Base-by-base conservation (phyloP, 2,113 vertebrate species). In the Chiloscyllium plagiosum region DNA sequence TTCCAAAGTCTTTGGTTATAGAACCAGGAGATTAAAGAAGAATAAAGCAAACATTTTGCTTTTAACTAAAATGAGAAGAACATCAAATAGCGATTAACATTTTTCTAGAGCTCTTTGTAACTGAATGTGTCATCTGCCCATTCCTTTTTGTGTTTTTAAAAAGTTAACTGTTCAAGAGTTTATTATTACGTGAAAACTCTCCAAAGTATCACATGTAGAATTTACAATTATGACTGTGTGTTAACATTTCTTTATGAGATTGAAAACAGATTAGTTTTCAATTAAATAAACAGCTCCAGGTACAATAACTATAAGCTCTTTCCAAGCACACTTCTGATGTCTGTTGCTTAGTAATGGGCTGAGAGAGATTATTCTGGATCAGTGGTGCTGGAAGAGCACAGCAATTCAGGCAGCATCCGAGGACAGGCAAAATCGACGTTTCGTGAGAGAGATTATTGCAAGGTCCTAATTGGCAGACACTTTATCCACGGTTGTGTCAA, bases 41-140 rank as follows among this genome's bases (percentile, higher is more conserved):
- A 90, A 90, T n/a, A 90, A 90, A 90, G 87, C 87, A 90, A 61
- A 26, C 26, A 65, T 61, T 90, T 90, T 90, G 29, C 87, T 90
- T 90, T 90, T 90, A 90, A 90, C 26, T 90, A 52, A 65, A 61
- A 61, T 90, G 52, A n/a, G 52, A 90, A 61, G 87, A 61, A n/a
- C 61, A 90, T 90, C 52, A 90, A 90, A 90, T 61, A 61, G 19
- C 33, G 52, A 52, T 90, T 90, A 90, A 13, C 87, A 90, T 61
- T 83, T 90, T 24, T 33, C 87, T 61, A 5, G 52, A 65, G 87
- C 87, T n/a, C 37, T 37, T 90, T 90, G 33, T 90, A 19, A 83
- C 26, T 61, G 50, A 90, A 61, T 15, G 0, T 90, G 6, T 90
- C 26, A 12, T 61, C 87, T 90, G 87, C 52, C 80, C 19, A 42